Percentiles rank a stretch among this genome's conserved stretches.
phyloP scores from a whole-genome alignment of 2,888 invertebrate species.

The Petrophora chlorosata region DNA sequence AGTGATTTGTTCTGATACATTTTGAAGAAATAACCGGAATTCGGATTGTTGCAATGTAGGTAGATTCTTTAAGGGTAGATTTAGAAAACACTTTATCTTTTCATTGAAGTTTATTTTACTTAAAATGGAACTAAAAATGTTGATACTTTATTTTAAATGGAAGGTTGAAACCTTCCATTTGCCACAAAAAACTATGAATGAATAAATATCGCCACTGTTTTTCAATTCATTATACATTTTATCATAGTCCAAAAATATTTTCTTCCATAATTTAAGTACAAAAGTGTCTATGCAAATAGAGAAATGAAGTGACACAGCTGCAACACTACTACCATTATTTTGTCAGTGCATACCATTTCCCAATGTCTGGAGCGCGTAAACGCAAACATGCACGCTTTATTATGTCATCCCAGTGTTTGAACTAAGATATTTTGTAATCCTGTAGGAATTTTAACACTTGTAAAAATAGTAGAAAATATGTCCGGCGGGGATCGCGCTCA shows the following conservation, averaged over 20 bases:
- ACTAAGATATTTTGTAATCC: conserved; percentile 33
- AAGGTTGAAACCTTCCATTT: not conserved
- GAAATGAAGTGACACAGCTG: conserved; percentile 62
- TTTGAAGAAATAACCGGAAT: no score
- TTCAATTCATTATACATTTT: not conserved
- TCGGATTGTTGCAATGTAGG: no score
- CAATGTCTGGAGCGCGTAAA: conserved; percentile 43
- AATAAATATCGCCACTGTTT: not conserved
- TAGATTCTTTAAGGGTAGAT: no score
- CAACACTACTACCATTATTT: conserved; percentile 43
- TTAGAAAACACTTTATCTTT: no score
- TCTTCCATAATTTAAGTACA: conserved; percentile 24
- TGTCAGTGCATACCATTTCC: conserved; percentile 52
- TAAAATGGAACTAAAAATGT: no score
- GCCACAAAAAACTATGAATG: not conserved
- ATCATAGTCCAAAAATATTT: conserved; percentile 33
- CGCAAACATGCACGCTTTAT: conserved; percentile 47
- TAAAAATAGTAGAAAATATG: no score
- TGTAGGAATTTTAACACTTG: conserved; percentile 29
- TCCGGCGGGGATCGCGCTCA: no score
- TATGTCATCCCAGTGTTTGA: conserved; percentile 43
- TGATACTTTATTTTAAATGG: no score
- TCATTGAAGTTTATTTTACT: no score
- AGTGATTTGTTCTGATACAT: no score
- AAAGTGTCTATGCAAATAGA: conserved; percentile 36